These are phyloP conservation scores for Chironomus tepperi DNA, from an alignment of 1,140 invertebrate genomes.

Conservation along the genomic window DNA sequence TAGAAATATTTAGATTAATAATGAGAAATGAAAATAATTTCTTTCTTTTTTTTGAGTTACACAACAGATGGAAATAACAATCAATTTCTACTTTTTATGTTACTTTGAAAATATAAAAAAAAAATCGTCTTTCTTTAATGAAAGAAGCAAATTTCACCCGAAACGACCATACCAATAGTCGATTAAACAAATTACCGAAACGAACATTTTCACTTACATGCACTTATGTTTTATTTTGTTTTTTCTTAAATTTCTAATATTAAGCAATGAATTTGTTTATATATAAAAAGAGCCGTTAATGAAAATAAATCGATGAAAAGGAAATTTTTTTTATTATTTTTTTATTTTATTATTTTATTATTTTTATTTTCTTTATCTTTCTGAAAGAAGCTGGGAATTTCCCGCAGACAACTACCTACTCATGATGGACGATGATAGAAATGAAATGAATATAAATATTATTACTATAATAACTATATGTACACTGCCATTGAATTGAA, in stretches of 20 bases:
- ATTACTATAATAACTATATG: not conserved
- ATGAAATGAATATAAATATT: not conserved
- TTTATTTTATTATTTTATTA: not conserved
- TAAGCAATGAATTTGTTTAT: too few species aligned
- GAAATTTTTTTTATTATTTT: conserved; percentile 1
- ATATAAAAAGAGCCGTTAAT: not conserved
- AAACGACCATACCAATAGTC: not conserved
- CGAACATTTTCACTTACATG: not conserved
- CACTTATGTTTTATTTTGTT: too few species aligned
- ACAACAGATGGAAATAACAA: not conserved
- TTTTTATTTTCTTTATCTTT: not conserved
- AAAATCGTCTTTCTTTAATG: too few species aligned
- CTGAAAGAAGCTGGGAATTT: not conserved
- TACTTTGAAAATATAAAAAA: too few species aligned
- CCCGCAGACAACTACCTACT: not conserved
- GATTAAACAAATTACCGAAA: not conserved
- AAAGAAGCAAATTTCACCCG: too few species aligned
- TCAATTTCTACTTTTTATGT: conserved; percentile 11
- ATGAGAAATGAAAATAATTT: not conserved
- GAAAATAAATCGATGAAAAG: conserved; percentile 7
- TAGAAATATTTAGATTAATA: too few species aligned
- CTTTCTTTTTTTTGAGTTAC: not conserved
- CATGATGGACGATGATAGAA: not conserved
- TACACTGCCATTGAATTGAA: conserved; percentile 7
- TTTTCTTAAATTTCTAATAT: not conserved